phyloP scores from a whole-genome alignment of 1,140 invertebrate species.

The Ceratina australensis region DNA sequence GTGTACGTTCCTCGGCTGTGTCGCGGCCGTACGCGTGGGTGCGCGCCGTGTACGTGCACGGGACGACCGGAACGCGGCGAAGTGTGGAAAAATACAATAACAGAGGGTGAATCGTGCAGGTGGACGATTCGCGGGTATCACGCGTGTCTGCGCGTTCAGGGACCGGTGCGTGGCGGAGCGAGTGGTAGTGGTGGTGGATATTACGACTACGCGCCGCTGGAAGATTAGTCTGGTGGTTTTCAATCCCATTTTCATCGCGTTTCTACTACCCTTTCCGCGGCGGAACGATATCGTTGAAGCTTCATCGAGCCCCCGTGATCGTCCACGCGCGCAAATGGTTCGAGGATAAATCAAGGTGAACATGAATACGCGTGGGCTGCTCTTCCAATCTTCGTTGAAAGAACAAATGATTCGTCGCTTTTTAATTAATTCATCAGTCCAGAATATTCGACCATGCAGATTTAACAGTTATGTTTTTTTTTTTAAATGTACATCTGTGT shows the following conservation, averaged over 20 bases:
- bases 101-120: constrained; percentile 54
- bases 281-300: constrained; percentile 65
- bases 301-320: constrained; percentile 45
- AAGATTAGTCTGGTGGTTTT: constrained; percentile 76
- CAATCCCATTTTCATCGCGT: constrained; percentile 77
- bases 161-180: not conserved
- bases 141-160: constrained; percentile 25
- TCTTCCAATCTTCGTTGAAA: constrained; percentile 14
- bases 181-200: constrained; percentile 49
- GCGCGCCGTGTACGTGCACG: not conserved
- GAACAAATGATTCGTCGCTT: not conserved
- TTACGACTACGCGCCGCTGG: constrained; percentile 60
- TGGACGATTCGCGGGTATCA: constrained; percentile 39
- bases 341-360: constrained; percentile 70
- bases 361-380: not conserved
- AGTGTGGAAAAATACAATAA: constrained; percentile 39
- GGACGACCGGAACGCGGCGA: not conserved
- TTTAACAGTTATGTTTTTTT: no score
- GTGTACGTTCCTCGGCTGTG: not conserved
- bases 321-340: constrained; percentile 58
- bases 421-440: no score
- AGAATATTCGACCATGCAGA: no score
- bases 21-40: not conserved
- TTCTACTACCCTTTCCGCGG: constrained; percentile 51
- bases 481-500: no score